These are phyloP conservation scores for Eledone cirrhosa DNA, from an alignment of 2,888 invertebrate species.

Conservation along the genomic window DNA sequence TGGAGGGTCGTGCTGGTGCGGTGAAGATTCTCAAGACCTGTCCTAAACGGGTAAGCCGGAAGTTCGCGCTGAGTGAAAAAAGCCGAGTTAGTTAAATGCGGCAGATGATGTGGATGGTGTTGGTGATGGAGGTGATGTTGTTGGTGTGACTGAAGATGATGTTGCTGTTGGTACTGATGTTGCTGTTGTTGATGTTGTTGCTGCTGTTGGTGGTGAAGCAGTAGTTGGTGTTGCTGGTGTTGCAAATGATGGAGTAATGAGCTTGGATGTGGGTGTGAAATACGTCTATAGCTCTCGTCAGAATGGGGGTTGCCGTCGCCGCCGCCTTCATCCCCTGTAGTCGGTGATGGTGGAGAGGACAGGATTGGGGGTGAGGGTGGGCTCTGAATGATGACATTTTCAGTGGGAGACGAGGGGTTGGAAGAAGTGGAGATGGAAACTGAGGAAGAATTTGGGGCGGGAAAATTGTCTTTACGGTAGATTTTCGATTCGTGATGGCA, in stretches of 20 bases:
- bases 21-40: conserved; percentile 17
- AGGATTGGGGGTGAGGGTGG: background rate
- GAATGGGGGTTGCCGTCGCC: no score
- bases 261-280: conserved; percentile 36
- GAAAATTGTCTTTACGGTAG: no score
- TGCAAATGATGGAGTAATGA: conserved; percentile 14
- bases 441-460: no score
- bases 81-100: background rate
- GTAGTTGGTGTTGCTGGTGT: conserved; percentile 33
- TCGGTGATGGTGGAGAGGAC: background rate
- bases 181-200: conserved; percentile 25
- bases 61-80: background rate
- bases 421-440: no score
- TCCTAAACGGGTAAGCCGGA: conserved; percentile 4
- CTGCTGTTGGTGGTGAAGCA: conserved; percentile 39
- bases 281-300: conserved; percentile 33
- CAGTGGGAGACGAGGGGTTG: no score
- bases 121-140: conserved; percentile 19
- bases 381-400: no score
- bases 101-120: background rate
- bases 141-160: conserved; percentile 32
- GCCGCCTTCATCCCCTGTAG: no score
- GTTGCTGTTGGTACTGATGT: conserved; percentile 33
- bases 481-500: no score
- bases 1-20: background rate